Evolutionary conservation across 1,140 invertebrate species (phyloP), one percentile per base, ranked within the genome.

Genomic region (Drosophila mauritiana): DNA sequence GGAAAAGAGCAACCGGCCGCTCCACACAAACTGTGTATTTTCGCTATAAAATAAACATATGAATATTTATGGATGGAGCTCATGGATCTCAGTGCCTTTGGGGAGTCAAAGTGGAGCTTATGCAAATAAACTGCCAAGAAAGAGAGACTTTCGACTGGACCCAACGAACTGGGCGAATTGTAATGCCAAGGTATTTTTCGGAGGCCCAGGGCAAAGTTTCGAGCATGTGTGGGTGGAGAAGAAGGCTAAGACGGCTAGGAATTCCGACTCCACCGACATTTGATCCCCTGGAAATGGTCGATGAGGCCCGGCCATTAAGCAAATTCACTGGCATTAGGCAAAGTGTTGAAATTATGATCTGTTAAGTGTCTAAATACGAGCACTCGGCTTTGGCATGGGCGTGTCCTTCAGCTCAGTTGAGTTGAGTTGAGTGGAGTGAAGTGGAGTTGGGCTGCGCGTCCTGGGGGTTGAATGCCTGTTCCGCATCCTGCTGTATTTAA

Each of bases 281-380:
- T 59, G 54, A 63, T 63, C 59, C 54, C 53, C 4, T 22, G 42
- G 13, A 45, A 77, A 55, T 65, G 49, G 52, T 49, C 42, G 34
- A 68, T 39, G 15, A 55, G 51, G 22, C 55, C 37, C 25, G 72
- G 64, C 68, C 64, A 70, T 70, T 63, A 63, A 42, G 49, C 37
- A 52, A 58, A 63, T 75, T 55, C 64, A 20, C 25, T 62, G 80
- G 74, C 80, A 82, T 80, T 86, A 75, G 73, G 69, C 59, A 79
- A 88, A 89, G 83, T 88, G 83, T 88, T 88, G 68, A 89, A 88
- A 88, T 88, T 88, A 88, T 88, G 83, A 88, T 83, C 83, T 79
- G 84, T 79, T 83, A 88, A 88, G 83, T 88, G 83, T 88, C 83
- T 88, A 88, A 88, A 88, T 88, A 88, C 84, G 61, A 69, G 62